Conservation (phyloP, 2,888 invertebrate genomes). For the Petrolisthes manimaculis region DNA sequence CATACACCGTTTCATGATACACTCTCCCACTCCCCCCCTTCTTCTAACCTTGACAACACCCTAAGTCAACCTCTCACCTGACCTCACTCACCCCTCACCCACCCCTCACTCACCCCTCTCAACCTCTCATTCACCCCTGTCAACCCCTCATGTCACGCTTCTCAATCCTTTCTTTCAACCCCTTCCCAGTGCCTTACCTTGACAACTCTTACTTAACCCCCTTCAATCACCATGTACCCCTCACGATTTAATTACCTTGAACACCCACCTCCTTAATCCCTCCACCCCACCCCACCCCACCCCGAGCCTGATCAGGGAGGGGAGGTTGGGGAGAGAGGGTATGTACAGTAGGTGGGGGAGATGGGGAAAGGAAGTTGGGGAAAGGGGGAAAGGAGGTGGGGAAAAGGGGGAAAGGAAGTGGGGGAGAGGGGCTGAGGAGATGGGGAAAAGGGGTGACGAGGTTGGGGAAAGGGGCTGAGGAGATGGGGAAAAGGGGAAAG, state of each 20-base stretch:
- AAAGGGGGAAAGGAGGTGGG: no score
- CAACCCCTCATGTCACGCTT: not conserved
- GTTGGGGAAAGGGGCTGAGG: no score
- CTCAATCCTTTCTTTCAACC: not conserved
- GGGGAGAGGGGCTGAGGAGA: no score
- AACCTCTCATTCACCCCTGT: not conserved
- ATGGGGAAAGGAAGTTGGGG: no score
- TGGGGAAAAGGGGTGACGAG: no score
- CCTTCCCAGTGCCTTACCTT: not conserved
- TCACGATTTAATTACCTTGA: not conserved
- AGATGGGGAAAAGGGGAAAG: no score
- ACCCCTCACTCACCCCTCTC: not conserved
- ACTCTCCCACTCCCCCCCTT: not conserved
- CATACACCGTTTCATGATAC: not conserved
- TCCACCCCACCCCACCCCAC: no score
- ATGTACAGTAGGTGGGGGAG: no score
- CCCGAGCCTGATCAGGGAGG: no score
- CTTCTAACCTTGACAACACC: not conserved
- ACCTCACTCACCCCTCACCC: not conserved
- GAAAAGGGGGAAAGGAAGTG: no score
- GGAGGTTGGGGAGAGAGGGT: no score
- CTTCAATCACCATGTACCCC: not conserved
- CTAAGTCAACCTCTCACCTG: not conserved
- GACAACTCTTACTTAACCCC: not conserved
- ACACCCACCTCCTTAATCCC: not conserved